Evolutionary conservation across 1,140 invertebrate genomes (phyloP).

Genomic region (Cydia pomonella): DNA sequence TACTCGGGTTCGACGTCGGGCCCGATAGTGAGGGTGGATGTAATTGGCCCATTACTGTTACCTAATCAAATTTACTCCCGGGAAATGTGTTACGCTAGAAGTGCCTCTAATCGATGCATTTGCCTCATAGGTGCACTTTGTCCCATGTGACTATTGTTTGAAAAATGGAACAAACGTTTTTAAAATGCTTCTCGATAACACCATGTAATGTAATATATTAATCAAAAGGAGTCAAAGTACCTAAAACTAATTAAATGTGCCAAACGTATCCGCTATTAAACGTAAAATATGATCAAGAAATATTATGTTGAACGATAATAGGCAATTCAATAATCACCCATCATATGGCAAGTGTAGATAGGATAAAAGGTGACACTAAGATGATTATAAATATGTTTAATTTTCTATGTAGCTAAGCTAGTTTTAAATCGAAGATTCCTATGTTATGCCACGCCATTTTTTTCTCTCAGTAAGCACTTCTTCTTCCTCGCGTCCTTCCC

Average conservation of each 20-base stretch:
- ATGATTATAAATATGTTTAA: too few species aligned
- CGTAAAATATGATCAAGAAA: background rate
- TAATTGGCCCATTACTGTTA: too few species aligned
- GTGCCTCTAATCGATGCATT: slow-evolving; percentile 9
- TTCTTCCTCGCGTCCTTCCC: too few species aligned
- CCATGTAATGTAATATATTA: slow-evolving; percentile 13
- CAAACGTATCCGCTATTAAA: slow-evolving; percentile 9
- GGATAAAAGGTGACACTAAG: background rate
- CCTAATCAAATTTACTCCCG: background rate
- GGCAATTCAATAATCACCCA: background rate
- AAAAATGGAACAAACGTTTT: background rate
- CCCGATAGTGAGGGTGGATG: too few species aligned
- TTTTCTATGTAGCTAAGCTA: too few species aligned
- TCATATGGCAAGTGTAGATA: background rate
- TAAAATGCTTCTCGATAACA: background rate
- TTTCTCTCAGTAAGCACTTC: too few species aligned
- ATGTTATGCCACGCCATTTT: too few species aligned
- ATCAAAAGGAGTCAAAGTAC: slow-evolving; percentile 32
- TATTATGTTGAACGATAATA: background rate
- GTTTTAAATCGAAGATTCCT: too few species aligned
- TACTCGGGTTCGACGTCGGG: too few species aligned
- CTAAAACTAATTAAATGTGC: slow-evolving; percentile 22
- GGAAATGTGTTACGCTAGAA: background rate
- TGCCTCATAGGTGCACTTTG: background rate
- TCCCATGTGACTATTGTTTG: background rate